Evolutionary conservation across 2,888 invertebrate genomes (phyloP).

Genomic region (Pheosia tremula): DNA sequence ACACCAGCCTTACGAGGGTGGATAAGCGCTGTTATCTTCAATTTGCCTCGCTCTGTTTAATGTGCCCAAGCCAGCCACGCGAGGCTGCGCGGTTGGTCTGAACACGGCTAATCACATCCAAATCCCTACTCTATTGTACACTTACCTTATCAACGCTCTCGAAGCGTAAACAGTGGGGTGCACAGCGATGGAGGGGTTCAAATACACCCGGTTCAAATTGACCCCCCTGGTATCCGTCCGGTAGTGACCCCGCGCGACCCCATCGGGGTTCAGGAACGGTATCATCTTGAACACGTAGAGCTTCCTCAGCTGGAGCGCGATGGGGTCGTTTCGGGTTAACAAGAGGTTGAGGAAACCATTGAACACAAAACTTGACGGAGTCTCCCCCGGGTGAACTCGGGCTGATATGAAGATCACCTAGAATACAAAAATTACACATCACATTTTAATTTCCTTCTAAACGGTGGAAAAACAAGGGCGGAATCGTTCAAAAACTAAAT

Average conservation of each 20-base stretch:
- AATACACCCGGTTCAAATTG: slow-evolving; percentile 94
- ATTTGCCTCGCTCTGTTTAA: too few species aligned
- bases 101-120: too few species aligned
- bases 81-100: too few species aligned
- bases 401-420: slow-evolving; percentile 93
- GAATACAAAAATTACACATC: too few species aligned
- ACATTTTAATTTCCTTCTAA: background rate
- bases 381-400: slow-evolving; percentile 96
- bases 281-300: slow-evolving; percentile 95
- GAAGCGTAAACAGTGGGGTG: slow-evolving; percentile 96
- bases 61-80: too few species aligned
- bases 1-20: too few species aligned
- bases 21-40: too few species aligned
- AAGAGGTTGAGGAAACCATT: slow-evolving; percentile 94
- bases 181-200: slow-evolving; percentile 88
- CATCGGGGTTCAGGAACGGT: slow-evolving; percentile 96
- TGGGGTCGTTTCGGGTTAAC: slow-evolving; percentile 89
- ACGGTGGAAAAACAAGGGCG: background rate
- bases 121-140: background rate
- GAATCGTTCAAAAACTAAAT: slow-evolving; percentile 4
- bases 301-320: slow-evolving; percentile 89
- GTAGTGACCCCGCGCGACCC: slow-evolving; percentile 94
- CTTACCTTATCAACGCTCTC: slow-evolving; percentile 88
- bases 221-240: slow-evolving; percentile 94
- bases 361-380: slow-evolving; percentile 95